Conservation (phyloP, 2,113 vertebrate species). For the Paraplagusia blochii region DNA sequence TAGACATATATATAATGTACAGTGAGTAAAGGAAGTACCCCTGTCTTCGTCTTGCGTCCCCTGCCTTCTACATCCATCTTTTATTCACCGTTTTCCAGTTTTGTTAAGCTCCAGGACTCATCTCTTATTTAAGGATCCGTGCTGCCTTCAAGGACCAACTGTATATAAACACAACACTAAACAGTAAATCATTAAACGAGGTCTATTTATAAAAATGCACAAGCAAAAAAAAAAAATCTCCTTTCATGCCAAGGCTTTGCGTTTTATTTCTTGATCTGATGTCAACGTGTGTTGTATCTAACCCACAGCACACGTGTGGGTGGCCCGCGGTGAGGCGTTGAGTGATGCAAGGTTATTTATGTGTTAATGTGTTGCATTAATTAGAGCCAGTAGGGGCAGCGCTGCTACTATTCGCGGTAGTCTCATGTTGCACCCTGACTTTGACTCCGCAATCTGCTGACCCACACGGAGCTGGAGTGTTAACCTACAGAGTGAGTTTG, state of each 20-base stretch:
- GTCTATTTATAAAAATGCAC: not conserved
- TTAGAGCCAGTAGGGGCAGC: slow-evolving; percentile 25
- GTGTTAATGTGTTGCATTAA: slow-evolving; percentile 39
- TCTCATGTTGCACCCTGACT: slow-evolving; percentile 56
- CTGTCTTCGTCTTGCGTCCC: slow-evolving; percentile 27
- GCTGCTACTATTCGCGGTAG: slow-evolving; percentile 33
- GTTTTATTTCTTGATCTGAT: slow-evolving; percentile 6
- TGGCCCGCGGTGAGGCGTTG: not conserved
- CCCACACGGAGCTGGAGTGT: slow-evolving; percentile 19
- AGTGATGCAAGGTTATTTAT: not conserved
- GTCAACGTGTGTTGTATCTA: not conserved
- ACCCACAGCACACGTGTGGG: too few relatives aligned
- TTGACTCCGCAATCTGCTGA: slow-evolving; percentile 30
- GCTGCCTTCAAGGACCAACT: slow-evolving; percentile 38
- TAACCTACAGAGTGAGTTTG: slow-evolving; percentile 37
- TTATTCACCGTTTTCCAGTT: slow-evolving; percentile 52
- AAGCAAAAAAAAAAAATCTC: too few relatives aligned
- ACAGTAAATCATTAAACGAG: too few relatives aligned
- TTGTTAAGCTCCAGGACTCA: slow-evolving; percentile 50
- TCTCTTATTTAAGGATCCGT: slow-evolving; percentile 16
- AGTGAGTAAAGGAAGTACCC: slow-evolving; percentile 17
- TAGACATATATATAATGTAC: not conserved
- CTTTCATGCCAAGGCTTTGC: not conserved
- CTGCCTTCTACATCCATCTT: slow-evolving; percentile 43
- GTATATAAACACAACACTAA: slow-evolving; percentile 5